Evolutionary conservation across 2,888 invertebrate species (phyloP), one percentile per base, ranked within the genome.

Genomic region (Odontocerum albicorne): DNA sequence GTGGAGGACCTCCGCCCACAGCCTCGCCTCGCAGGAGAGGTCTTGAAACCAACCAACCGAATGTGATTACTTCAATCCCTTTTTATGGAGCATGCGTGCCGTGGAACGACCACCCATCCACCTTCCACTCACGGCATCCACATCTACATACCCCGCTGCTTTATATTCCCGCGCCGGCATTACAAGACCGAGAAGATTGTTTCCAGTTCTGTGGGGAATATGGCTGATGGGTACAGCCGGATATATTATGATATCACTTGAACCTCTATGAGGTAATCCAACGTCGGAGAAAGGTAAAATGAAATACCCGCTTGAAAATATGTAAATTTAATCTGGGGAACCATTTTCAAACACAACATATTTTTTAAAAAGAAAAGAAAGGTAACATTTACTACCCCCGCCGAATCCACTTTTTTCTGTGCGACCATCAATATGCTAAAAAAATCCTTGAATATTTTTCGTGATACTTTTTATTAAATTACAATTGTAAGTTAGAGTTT

Each of bases 21-120:
- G 33, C 49, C 31, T n/a, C n/a, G n/a, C n/a, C n/a, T 42, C 40
- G 42, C 31, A n/a, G 32, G 20, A 22, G 50, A 43, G 51, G 57
- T 54, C 57, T 55, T 43, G 53, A 56, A 58, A 59, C 50, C 58
- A 61, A 61, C 61, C 61, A 59, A 61, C 61, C 57, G 55, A 61
- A 61, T 61, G 59, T 61, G 61, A 61, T 61, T 61, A 61, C 57
- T 61, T 53, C 56, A 61, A 59, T 61, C 58, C 59, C 53, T 56
- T 59, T 61, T 61, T 61, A 57, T 57, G 54, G 61, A 56, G 59
- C 56, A 56, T 59, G 56, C 58, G 54, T 54, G 49, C 43, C 21
- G 20, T 8, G 32, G 20, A 20, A 13, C 20, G 49, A 16, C 49
- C 42, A 13, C 31, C 51, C 32, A 42, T 20, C 51, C 43, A 43